Evolutionary conservation across 1,140 invertebrate species (phyloP), one percentile per base, ranked within the genome.

Genomic region (Pachypeltis micranthus): DNA sequence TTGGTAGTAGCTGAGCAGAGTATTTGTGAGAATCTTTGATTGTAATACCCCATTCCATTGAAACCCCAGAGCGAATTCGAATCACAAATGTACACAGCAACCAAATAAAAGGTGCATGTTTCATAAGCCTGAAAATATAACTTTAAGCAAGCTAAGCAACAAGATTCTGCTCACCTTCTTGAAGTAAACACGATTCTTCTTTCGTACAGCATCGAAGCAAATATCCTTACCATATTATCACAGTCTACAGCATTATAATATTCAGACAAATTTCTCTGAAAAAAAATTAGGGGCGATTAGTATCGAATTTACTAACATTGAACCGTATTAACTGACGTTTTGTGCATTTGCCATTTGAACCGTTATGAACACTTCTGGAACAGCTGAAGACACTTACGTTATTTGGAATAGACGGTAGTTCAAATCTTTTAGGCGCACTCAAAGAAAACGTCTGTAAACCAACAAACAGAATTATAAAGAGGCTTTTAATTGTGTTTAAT

Each of bases 201-300:
- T 75, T 98, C 95, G 70, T 91, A 87, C 14, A 98, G 77, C 83
- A 97, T 87, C 27, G 93, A 93, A 2, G 93, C 92, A 81, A 96
- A 96, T 65, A 98, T 81, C 4, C 84, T 82, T 73, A 95, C 89
- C 94, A 97, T 97, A 72, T 92, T 94, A 70, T 88, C 83, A 25
- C 85, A 77, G 74, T 95, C 89, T 54, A 96, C 83, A 16, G 93
- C 93, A 75, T 90, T 96, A 76, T 91, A 97, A 81, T 96, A 97
- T 75, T 97, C 91, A 62, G 88, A 94, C 62, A 97, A 78, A 76
- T 97, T 96, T 72, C 91, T 85, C 93, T 96, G 78, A 44, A 83
- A 83, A 63, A 71, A 64, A 68, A 67, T 70, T 57, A 68, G 61
- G 62, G 44, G 19, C 28, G 25, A 66, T 60, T 56, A 26, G 56